Percentiles rank a stretch among this genome's conserved stretches.
phyloP scores from a whole-genome alignment of 2,113 vertebrate species.

The Equus quagga region DNA sequence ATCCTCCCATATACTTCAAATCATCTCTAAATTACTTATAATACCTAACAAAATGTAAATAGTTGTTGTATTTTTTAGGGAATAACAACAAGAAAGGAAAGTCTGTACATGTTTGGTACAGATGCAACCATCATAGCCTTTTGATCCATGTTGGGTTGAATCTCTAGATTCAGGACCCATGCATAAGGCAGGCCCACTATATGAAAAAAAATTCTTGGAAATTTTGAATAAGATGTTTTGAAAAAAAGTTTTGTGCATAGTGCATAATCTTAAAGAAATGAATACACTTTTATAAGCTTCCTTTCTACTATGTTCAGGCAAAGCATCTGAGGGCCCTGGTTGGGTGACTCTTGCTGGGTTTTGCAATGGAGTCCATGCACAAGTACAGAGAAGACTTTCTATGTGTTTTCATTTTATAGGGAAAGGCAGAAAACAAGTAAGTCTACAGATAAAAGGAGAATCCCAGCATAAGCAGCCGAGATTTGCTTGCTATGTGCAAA shows the following conservation, averaged over 20 bases:
- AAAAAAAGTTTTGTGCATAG: background rate
- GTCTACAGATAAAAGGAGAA: background rate
- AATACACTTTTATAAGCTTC: background rate
- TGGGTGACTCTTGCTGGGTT: background rate
- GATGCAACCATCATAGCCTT: too few relatives aligned
- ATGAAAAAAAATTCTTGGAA: background rate
- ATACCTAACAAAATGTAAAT: too few relatives aligned
- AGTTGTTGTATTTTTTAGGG: too few relatives aligned
- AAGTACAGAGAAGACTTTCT: background rate
- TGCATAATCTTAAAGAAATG: background rate
- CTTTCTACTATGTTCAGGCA: background rate
- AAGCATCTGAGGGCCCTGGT: background rate
- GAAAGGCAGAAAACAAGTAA: background rate
- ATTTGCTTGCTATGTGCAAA: constrained; percentile 28
- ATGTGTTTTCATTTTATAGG: background rate
- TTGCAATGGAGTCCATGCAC: background rate
- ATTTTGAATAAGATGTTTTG: background rate
- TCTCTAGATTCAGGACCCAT: too few relatives aligned
- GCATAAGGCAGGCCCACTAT: too few relatives aligned
- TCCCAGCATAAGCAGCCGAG: background rate
- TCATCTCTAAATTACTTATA: too few relatives aligned
- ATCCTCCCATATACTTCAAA: too few relatives aligned
- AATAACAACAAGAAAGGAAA: too few relatives aligned
- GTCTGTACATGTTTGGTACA: too few relatives aligned
- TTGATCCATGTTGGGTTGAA: too few relatives aligned